phyloP scores from a whole-genome alignment of 2,113 vertebrate species.

The Xiphophorus hellerii region DNA sequence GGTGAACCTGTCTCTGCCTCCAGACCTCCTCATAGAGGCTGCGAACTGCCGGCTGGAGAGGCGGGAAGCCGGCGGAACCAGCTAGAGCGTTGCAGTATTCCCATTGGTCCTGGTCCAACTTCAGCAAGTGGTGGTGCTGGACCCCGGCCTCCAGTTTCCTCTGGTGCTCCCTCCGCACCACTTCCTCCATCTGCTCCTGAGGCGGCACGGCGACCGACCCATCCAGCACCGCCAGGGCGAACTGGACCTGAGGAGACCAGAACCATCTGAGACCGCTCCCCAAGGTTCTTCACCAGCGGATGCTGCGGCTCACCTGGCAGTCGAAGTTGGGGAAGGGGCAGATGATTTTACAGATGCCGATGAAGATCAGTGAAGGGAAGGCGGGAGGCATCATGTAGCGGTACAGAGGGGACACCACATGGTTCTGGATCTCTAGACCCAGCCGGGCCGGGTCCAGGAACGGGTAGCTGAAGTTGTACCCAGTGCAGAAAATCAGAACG shows the following conservation, averaged over 20 bases:
- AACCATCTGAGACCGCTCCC: too few relatives aligned
- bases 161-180: conserved; percentile 37
- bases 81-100: conserved; percentile 70
- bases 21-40: conserved; percentile 73
- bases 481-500: conserved; percentile 83
- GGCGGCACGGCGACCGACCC: conserved; percentile 62
- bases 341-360: conserved; percentile 81
- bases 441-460: conserved; percentile 71
- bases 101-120: conserved; percentile 70
- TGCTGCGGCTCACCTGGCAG: conserved; percentile 74
- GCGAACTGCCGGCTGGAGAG: conserved; percentile 48
- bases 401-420: conserved; percentile 77
- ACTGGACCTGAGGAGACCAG: conserved; percentile 62
- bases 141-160: conserved; percentile 47
- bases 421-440: conserved; percentile 69
- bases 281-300: rapidly evolving
- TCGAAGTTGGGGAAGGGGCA: conserved; percentile 83
- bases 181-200: conserved; percentile 58
- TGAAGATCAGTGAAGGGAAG: conserved; percentile 80
- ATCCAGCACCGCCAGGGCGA: conserved; percentile 68
- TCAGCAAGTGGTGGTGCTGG: conserved; percentile 63
- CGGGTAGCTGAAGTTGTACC: conserved; percentile 81
- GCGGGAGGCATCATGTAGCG: conserved; percentile 76
- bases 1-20: conserved; percentile 53
- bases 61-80: conserved; percentile 45